These are phyloP conservation scores for Nothobranchius kuhntae DNA, from an alignment of 2,113 vertebrate species.

Conservation along the genomic window DNA sequence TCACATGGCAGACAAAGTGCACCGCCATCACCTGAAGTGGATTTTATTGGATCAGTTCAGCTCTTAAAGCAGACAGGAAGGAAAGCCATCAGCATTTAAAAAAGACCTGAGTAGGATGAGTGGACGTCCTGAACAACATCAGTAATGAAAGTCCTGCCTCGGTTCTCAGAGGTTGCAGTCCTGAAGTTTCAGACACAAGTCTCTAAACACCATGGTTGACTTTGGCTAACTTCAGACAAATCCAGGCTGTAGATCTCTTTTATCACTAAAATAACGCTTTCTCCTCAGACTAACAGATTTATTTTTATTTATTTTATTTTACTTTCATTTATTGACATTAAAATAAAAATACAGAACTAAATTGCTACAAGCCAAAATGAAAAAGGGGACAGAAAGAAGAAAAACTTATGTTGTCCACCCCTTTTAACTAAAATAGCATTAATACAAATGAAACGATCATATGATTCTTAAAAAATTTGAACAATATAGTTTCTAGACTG, in stretches of 20 bases:
- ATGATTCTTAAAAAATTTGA: no score
- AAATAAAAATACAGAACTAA: no score
- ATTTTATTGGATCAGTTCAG: not conserved
- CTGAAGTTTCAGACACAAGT: conserved; percentile 7
- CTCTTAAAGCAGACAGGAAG: not conserved
- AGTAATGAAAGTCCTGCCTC: conserved; percentile 15
- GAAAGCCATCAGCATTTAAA: conserved; percentile 5
- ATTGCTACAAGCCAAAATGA: no score
- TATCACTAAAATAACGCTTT: conserved; percentile 9
- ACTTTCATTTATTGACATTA: no score
- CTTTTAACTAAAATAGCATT: no score
- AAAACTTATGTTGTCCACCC: no score
- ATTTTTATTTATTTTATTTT: no score
- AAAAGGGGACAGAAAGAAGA: no score
- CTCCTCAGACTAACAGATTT: conserved; percentile 7
- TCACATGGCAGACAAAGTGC: conserved; percentile 32
- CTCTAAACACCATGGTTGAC: not conserved
- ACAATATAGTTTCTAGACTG: no score
- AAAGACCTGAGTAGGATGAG: conserved; percentile 3
- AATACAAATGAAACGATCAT: no score
- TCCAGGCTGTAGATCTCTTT: conserved; percentile 13
- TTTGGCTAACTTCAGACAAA: conserved; percentile 6
- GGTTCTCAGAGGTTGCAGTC: conserved; percentile 1
- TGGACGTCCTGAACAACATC: not conserved
- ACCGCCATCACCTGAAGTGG: conserved; percentile 1